phyloP scores from a whole-genome alignment of 2,113 vertebrate genomes.

The Columba janthina region DNA sequence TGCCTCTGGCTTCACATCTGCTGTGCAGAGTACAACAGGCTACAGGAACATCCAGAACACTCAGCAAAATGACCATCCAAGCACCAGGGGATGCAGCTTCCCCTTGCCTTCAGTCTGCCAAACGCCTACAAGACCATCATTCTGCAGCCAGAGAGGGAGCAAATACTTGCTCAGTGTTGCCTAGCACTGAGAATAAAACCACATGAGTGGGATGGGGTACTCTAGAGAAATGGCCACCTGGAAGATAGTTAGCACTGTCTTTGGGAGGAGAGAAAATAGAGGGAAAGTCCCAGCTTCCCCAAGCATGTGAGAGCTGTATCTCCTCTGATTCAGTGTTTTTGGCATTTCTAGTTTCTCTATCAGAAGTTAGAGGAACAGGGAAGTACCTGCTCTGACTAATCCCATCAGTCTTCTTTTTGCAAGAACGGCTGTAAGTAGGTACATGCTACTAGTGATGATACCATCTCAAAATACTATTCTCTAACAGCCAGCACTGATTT shows the following conservation, averaged over 20 bases:
- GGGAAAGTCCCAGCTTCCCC: not conserved
- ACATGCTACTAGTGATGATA: not conserved
- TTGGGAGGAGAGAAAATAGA: not conserved
- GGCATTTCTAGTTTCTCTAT: not conserved
- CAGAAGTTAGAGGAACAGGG: not conserved
- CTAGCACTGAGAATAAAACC: not conserved
- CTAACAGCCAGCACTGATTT: not conserved
- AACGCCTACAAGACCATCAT: not conserved
- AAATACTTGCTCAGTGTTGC: not conserved
- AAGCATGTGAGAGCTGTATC: not conserved
- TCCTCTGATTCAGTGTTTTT: not conserved
- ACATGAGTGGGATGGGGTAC: not conserved
- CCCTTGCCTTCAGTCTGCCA: not conserved
- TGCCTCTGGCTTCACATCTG: not conserved
- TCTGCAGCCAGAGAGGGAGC: not conserved
- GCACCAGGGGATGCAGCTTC: rapidly evolving
- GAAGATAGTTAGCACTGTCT: not conserved
- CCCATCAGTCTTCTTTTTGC: not conserved
- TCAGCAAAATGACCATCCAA: not conserved
- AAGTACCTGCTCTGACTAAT: not conserved
- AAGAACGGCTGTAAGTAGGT: not conserved
- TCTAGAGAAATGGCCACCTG: not conserved
- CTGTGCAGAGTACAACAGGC: not conserved
- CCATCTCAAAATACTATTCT: not conserved
- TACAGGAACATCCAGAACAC: not conserved